phyloP scores from a whole-genome alignment of 1,140 invertebrate species.

The Magallana ariakensis region DNA sequence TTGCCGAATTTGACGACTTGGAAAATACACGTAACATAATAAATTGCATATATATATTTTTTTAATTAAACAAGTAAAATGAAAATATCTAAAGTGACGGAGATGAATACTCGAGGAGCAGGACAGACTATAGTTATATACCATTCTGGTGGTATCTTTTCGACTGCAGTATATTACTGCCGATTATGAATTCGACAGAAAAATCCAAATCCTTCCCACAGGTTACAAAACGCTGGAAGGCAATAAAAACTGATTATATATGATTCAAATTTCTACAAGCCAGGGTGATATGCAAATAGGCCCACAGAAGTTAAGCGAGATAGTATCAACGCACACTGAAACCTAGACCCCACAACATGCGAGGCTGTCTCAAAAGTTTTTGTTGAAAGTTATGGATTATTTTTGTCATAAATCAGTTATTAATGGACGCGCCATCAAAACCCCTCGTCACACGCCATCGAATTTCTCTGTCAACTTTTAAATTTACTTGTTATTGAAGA shows the following conservation, averaged over 20 bases:
- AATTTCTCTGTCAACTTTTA: background rate
- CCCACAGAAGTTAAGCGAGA: slow-evolving; percentile 2
- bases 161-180: background rate
- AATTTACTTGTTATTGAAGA: slow-evolving; percentile 1
- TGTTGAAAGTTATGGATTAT: background rate
- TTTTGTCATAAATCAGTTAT: slow-evolving; percentile 1
- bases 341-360: slow-evolving; percentile 8
- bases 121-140: no score
- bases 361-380: background rate
- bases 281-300: slow-evolving; percentile 23
- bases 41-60: no score
- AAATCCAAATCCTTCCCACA: background rate
- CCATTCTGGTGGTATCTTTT: no score
- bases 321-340: slow-evolving; percentile 13
- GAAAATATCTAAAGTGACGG: no score
- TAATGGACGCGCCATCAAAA: slow-evolving; percentile 15
- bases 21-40: no score
- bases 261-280: slow-evolving; percentile 27
- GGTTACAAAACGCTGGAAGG: background rate
- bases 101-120: no score
- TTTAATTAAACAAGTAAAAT: no score
- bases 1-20: no score
- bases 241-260: slow-evolving; percentile 39
- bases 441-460: background rate
- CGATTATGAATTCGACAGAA: slow-evolving; percentile 1